A percentile compares a stretch with the other conserved stretches of the same genome.
Evolutionary conservation across 2,888 invertebrate species (phyloP).

Genomic region (Asteroscopus sphinx): DNA sequence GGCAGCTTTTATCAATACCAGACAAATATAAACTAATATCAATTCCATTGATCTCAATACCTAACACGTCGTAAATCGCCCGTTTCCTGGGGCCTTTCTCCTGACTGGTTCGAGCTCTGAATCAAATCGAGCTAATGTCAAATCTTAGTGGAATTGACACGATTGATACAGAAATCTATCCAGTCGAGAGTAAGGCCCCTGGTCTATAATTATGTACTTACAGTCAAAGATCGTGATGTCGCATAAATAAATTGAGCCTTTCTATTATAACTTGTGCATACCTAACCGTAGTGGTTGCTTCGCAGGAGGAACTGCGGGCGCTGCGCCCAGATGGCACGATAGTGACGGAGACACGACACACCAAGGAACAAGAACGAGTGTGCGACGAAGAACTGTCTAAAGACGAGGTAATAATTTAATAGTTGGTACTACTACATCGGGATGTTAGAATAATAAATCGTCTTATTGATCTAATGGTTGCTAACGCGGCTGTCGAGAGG

Average conservation of each 20-base stretch:
- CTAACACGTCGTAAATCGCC: conserved; percentile 33
- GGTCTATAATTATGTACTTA: conserved; percentile 25
- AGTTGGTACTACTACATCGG: too few relatives aligned
- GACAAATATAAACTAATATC: not conserved
- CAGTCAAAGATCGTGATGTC: conserved; percentile 24
- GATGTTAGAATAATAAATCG: too few relatives aligned
- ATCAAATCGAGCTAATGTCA: too few relatives aligned
- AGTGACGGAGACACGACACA: conserved; percentile 95
- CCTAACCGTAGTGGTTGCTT: conserved; percentile 40
- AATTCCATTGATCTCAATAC: conserved; percentile 20
- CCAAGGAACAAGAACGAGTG: conserved; percentile 95
- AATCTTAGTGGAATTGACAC: too few relatives aligned
- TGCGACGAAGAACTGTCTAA: conserved; percentile 94
- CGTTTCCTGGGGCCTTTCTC: conserved; percentile 40
- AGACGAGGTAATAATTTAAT: conserved; percentile 82
- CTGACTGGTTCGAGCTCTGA: too few relatives aligned
- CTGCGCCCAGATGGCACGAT: conserved; percentile 95
- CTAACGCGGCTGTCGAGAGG: too few relatives aligned
- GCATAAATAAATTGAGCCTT: conserved; percentile 31
- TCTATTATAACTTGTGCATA: conserved; percentile 29
- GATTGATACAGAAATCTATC: too few relatives aligned
- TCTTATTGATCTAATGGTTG: too few relatives aligned
- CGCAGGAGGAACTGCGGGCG: conserved; percentile 92
- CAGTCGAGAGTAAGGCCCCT: too few relatives aligned
- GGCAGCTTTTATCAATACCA: not conserved